Evolutionary conservation across 2,888 invertebrate species (phyloP).

Genomic region (Tachina grossa): DNA sequence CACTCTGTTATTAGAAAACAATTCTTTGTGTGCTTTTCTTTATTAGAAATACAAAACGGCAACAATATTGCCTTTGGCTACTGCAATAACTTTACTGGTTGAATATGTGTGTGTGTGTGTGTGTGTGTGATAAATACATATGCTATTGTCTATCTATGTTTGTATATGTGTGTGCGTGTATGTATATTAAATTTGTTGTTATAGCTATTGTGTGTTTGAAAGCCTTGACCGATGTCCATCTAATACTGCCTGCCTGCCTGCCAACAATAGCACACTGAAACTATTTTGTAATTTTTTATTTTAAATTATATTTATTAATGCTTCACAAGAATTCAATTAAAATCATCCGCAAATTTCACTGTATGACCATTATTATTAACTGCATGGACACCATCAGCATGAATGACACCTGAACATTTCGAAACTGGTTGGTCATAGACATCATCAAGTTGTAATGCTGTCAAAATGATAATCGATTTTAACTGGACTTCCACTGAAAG

Average conservation of each 20-base stretch:
- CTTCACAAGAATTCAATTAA: conserved; percentile 59
- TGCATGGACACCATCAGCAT: neutral
- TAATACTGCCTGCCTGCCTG: conserved; percentile 12
- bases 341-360: conserved; percentile 51
- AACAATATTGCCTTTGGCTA: neutral
- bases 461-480: neutral
- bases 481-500: no score
- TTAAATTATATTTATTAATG: conserved; percentile 57
- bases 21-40: neutral
- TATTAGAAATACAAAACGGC: neutral
- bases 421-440: no score
- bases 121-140: neutral
- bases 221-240: conserved; percentile 37
- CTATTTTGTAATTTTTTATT: conserved; percentile 37
- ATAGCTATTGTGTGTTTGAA: neutral
- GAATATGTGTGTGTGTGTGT: neutral
- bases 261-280: conserved; percentile 31
- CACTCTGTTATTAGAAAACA: neutral
- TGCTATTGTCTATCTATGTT: neutral
- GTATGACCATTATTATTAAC: conserved; percentile 18
- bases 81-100: conserved; percentile 2
- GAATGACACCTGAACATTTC: neutral
- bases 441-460: neutral
- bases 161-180: neutral
- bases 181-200: neutral